These are phyloP conservation scores for Balaeniceps rex DNA, from an alignment of 2,113 vertebrate genomes.

Conservation along the genomic window DNA sequence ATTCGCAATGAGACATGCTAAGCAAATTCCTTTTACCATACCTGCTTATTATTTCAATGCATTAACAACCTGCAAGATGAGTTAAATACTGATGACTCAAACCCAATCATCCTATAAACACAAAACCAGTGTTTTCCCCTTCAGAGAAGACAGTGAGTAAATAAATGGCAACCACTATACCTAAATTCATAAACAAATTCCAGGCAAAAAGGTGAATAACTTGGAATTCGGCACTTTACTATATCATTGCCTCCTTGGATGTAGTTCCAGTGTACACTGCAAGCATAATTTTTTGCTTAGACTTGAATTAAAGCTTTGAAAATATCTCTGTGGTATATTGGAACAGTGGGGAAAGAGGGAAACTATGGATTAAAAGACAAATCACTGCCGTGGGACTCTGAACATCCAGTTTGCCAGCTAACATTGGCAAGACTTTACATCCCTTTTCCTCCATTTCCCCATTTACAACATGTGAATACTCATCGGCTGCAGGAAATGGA, in stretches of 20 bases:
- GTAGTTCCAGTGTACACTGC: not conserved
- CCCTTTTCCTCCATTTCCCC: not conserved
- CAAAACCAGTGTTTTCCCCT: not conserved
- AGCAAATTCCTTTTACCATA: not conserved
- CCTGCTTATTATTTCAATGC: not conserved
- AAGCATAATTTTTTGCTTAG: not conserved
- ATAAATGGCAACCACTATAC: not conserved
- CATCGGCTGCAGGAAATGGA: not conserved
- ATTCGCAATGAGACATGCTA: not conserved
- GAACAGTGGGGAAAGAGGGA: not conserved
- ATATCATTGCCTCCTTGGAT: not conserved
- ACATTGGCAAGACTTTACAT: not conserved
- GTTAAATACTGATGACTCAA: conserved; percentile 14
- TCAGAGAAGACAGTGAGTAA: not conserved
- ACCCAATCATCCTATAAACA: not conserved
- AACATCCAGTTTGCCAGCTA: not conserved
- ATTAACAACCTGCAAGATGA: not conserved
- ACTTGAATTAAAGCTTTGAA: not conserved
- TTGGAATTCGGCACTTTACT: not conserved
- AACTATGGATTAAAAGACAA: not conserved
- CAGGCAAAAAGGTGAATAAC: not conserved
- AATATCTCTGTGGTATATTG: not conserved
- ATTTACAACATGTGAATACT: not conserved
- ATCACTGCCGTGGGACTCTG: not conserved
- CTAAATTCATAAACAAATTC: not conserved